Evolutionary conservation across 2,888 invertebrate species (phyloP).

Genomic region (Epistrophe grossulariae): DNA sequence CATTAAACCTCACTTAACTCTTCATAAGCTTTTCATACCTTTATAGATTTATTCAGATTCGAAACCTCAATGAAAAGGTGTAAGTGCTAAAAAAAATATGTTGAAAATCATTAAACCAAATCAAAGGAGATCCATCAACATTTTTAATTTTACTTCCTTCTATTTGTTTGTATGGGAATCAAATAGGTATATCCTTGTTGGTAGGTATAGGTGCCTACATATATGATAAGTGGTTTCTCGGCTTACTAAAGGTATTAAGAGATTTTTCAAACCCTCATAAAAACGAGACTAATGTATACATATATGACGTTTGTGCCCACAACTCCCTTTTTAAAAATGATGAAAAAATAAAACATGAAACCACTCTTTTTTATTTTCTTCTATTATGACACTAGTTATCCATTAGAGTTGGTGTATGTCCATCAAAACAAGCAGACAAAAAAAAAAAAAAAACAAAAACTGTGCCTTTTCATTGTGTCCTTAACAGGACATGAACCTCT

Average conservation of each 20-base stretch:
- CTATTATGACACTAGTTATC: slow-evolving; percentile 15
- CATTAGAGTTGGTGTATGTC: slow-evolving; percentile 28
- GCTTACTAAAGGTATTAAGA: not conserved
- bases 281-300: not conserved
- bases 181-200: not conserved
- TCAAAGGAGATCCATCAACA: slow-evolving; percentile 14
- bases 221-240: not conserved
- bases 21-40: not conserved
- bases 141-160: slow-evolving; percentile 15
- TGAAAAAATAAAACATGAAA: not conserved
- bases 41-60: not conserved
- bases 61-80: not conserved
- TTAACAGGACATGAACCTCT: slow-evolving; percentile 26
- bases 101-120: not conserved
- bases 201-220: too few relatives aligned
- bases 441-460: not conserved
- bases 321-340: not conserved
- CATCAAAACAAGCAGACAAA: slow-evolving; percentile 3
- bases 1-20: not conserved
- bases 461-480: slow-evolving; percentile 6
- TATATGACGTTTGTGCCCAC: not conserved
- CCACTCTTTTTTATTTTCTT: not conserved
- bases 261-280: not conserved
- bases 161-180: not conserved
- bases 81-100: not conserved